phyloP scores from a whole-genome alignment of 2,888 invertebrate species.

The Scaptomyza tumidula region DNA sequence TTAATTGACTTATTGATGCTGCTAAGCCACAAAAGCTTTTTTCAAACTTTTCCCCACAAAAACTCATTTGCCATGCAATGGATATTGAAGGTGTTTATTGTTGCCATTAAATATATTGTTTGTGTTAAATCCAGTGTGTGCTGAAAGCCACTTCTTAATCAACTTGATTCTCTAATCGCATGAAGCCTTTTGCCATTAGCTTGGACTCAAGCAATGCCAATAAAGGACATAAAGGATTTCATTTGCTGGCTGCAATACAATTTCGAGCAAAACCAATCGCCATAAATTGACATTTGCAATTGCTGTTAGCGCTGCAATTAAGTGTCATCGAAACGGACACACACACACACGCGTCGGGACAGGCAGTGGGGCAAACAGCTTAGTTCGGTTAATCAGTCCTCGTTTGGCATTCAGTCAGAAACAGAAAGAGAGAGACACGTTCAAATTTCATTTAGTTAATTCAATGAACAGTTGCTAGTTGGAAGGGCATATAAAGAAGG shows the following conservation, averaged over 20 bases:
- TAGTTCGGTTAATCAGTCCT: conserved; percentile 59
- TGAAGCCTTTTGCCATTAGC: too few species aligned
- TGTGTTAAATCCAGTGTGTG: not conserved
- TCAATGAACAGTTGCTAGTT: conserved; percentile 51
- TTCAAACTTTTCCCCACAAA: not conserved
- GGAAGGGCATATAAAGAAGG: not conserved
- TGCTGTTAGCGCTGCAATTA: conserved; percentile 62
- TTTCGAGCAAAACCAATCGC: conserved; percentile 32
- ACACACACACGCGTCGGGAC: too few species aligned
- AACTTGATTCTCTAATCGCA: too few species aligned
- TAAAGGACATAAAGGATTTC: not conserved
- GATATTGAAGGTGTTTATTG: not conserved
- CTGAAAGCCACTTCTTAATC: too few species aligned
- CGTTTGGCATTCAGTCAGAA: conserved; percentile 35
- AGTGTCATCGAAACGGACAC: conserved; percentile 47
- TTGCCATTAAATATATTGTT: not conserved
- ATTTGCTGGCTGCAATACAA: conserved; percentile 1
- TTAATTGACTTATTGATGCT: not conserved
- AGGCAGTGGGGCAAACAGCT: conserved; percentile 11
- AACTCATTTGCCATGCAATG: not conserved
- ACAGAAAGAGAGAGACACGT: conserved; percentile 50
- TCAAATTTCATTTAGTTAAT: conserved; percentile 77
- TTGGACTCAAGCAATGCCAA: too few species aligned
- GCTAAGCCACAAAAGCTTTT: conserved; percentile 3
- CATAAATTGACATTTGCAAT: conserved; percentile 39